Base-by-base conservation (phyloP, 1,140 invertebrate genomes). In the Dendrolimus punctatus region DNA sequence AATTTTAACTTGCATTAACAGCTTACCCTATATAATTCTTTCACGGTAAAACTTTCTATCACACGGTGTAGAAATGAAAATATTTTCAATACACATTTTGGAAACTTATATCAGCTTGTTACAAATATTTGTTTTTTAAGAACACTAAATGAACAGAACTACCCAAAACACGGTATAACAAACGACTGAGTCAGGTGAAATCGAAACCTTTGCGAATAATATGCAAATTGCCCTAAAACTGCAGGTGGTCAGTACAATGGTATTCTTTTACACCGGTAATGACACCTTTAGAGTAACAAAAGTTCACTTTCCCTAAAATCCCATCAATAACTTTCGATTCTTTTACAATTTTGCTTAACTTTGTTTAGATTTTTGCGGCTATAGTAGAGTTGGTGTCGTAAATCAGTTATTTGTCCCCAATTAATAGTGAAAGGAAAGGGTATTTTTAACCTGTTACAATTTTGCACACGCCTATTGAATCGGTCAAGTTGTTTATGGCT, bases 121-220 rank as follows among this genome's bases (percentile, higher is more conserved):
- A 46, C 23, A 46, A 8, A 4, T 23, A 46, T 46, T 46, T 8
- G 6, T 6, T 4, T 5, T 10, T 37, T 36, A 5, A 38, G 5
- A 6, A 7, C 38, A 37, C 6, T 6, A 23, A 10, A 9, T 53
- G 51, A 9, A 61, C 55, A 48, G 55, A 41, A 42, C 48, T 51
- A 39, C 39, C 37, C 64, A 57, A 63, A 40, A 38, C 49, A 41
- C 9, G 51, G 42, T 54, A 50, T 52, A 53, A 44, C 8, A 53
- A 46, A 58, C 46, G 50, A 71, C 68, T 69, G 63, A 68, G 55
- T 55, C 46, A 71, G 70, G 52, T 67, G 68, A 76, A 81, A 85
- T 64, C 64, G 76, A 77, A 81, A 74, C 60, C 51, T 66, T 73
- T 71, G 70, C 71, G 72, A 78, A 82, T 77, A 82, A 80, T 82